phyloP scores from a whole-genome alignment of 2,888 invertebrate genomes.

The Plagodis dolabraria region DNA sequence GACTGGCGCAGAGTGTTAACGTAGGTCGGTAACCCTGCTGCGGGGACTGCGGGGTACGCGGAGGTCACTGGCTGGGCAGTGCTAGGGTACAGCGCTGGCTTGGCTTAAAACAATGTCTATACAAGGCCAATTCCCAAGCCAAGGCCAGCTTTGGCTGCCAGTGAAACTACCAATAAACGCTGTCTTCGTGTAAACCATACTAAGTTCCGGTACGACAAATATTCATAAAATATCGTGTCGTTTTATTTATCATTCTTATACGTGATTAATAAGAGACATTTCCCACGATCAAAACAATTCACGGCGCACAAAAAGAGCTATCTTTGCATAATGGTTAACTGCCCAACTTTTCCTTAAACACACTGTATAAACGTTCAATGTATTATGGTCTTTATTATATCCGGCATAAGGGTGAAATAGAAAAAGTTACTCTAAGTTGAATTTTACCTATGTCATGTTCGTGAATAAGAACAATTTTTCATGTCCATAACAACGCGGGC shows the following conservation, averaged over 20 bases:
- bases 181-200: slow-evolving; percentile 13
- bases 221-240: no score
- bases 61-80: slow-evolving; percentile 32
- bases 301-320: slow-evolving; percentile 21
- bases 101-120: slow-evolving; percentile 32
- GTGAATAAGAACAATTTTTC: slow-evolving; percentile 28
- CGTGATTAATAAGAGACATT: slow-evolving; percentile 14
- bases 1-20: no score
- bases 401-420: slow-evolving; percentile 9
- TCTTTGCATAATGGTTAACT: slow-evolving; percentile 36
- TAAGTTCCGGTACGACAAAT: no score
- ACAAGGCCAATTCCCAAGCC: slow-evolving; percentile 31
- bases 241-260: slow-evolving; percentile 6
- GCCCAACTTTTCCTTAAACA: slow-evolving; percentile 14
- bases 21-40: slow-evolving; percentile 8
- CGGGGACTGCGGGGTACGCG: slow-evolving; percentile 32
- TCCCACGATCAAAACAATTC: slow-evolving; percentile 34
- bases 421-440: not conserved
- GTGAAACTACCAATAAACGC: no score
- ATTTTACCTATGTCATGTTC: slow-evolving; percentile 25
- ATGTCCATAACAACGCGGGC: slow-evolving; percentile 25
- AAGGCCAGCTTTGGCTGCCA: no score
- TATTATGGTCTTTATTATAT: not conserved
- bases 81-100: slow-evolving; percentile 20
- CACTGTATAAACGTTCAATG: not conserved